Percentiles rank a stretch among this genome's conserved stretches.
phyloP scores from a whole-genome alignment of 2,888 invertebrate genomes.

The Alentia gelatinosa region DNA sequence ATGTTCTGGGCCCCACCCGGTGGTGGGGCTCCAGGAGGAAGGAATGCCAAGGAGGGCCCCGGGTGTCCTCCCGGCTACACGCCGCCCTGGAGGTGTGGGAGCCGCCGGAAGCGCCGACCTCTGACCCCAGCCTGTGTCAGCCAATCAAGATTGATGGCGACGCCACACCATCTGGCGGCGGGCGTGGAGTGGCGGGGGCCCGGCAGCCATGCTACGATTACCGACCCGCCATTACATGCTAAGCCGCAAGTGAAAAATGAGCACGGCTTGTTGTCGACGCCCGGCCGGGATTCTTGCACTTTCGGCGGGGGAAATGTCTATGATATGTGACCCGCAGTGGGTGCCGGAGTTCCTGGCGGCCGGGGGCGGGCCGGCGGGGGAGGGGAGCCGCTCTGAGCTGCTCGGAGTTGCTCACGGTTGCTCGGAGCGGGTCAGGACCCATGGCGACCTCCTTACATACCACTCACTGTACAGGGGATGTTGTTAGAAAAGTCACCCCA shows the following conservation, averaged over 20 bases:
- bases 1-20: no score
- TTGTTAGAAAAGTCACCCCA: no score
- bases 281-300: not conserved
- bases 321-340: not conserved
- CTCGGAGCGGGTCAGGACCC: constrained; percentile 8
- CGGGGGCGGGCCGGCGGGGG: not conserved
- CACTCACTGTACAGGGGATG: not conserved
- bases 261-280: constrained; percentile 14
- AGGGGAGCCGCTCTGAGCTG: not conserved
- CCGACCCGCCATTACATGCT: constrained; percentile 28
- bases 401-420: not conserved
- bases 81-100: constrained; percentile 34
- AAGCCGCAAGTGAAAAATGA: constrained; percentile 48
- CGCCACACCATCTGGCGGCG: constrained; percentile 7
- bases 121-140: constrained; percentile 33
- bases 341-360: not conserved
- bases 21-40: no score
- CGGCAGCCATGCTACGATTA: constrained; percentile 3
- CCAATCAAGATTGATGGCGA: constrained; percentile 44
- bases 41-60: not conserved
- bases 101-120: constrained; percentile 35
- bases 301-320: not conserved
- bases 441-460: not conserved
- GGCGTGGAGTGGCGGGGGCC: not conserved
- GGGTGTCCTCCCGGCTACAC: not conserved